Evolutionary conservation across 2,113 vertebrate species (phyloP).

Genomic region (Struthidea cinerea): DNA sequence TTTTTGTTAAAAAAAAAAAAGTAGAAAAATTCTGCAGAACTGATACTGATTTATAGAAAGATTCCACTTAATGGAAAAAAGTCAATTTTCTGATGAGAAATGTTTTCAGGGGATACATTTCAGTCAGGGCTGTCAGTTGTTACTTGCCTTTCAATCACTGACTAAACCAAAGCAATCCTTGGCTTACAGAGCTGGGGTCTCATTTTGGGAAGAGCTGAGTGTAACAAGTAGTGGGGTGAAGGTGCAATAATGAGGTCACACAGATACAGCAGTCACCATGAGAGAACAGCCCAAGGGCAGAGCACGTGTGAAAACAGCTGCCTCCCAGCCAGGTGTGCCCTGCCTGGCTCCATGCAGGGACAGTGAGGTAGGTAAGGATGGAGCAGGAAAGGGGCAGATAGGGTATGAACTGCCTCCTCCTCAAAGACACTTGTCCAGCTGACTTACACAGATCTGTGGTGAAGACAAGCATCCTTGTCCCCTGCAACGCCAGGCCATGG

Average conservation of each 20-base stretch:
- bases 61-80: not conserved
- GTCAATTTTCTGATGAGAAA: not conserved
- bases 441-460: not conserved
- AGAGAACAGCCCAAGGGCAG: not conserved
- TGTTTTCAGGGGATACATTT: not conserved
- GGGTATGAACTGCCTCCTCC: not conserved
- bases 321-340: not conserved
- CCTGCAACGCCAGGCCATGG: accelerated
- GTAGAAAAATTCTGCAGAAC: not conserved
- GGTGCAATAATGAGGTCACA: not conserved
- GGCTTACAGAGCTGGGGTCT: not conserved
- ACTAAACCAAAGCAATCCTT: not conserved
- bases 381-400: not conserved
- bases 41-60: not conserved
- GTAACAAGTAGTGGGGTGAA: not conserved
- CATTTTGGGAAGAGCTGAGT: not conserved
- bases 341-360: not conserved
- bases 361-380: not conserved
- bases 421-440: not conserved
- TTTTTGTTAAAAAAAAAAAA: not conserved
- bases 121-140: not conserved
- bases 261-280: not conserved
- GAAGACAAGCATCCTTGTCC: not conserved
- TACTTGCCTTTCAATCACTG: not conserved
- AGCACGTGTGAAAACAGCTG: not conserved